Conservation (phyloP, 1,140 invertebrate species). For the Lutraria rhynchaena region DNA sequence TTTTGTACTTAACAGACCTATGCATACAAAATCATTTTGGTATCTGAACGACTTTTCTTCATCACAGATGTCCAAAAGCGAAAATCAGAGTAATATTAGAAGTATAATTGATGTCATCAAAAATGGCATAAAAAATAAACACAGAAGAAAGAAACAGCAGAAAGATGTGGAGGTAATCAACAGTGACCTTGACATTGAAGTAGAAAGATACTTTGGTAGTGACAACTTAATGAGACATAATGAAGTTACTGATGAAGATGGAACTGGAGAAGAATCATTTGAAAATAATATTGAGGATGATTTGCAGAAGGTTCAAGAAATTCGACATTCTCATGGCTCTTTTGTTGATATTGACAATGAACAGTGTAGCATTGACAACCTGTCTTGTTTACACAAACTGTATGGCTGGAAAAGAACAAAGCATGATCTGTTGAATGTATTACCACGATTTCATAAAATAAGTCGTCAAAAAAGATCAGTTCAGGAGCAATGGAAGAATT, state of each 20-base stretch:
- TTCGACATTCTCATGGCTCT: background rate
- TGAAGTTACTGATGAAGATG: background rate
- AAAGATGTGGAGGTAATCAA: too few species aligned
- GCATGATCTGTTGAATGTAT: too few species aligned
- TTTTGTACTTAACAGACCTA: too few species aligned
- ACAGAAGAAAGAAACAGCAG: too few species aligned
- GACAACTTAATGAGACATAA: background rate
- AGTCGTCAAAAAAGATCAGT: constrained; percentile 33
- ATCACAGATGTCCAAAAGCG: too few species aligned
- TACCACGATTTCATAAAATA: background rate
- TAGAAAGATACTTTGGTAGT: background rate
- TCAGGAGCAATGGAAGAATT: constrained; percentile 46
- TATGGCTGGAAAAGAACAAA: background rate
- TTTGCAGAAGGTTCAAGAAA: background rate
- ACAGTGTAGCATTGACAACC: constrained; percentile 18
- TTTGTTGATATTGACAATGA: background rate
- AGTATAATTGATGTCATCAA: too few species aligned
- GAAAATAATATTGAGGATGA: background rate
- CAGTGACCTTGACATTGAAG: background rate
- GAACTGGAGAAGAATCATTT: background rate
- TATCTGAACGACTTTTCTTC: too few species aligned
- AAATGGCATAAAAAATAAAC: too few species aligned
- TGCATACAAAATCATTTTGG: too few species aligned
- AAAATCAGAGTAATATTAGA: too few species aligned
- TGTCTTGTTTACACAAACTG: constrained; percentile 3